Conservation (phyloP, 2,797 vertebrate genomes). For the Gymnoscopelus microlampas region DNA sequence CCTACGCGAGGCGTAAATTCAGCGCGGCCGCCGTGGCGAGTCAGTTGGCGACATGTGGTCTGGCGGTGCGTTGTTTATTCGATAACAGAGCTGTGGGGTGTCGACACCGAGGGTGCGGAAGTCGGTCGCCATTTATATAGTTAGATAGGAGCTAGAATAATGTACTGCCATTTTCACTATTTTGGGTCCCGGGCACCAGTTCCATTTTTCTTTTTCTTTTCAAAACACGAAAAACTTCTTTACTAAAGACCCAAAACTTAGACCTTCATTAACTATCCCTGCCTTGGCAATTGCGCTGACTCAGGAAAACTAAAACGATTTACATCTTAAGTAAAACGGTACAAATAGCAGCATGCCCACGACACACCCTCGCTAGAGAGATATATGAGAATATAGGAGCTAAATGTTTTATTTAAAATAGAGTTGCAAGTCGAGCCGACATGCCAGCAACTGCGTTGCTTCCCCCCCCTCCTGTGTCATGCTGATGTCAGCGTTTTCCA, state of each 20-base stretch:
- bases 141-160: no score
- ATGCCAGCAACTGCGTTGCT: constrained; percentile 7
- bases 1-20: no score
- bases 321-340: background rate
- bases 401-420: background rate
- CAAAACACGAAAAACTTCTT: background rate
- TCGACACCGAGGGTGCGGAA: no score
- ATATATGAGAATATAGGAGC: background rate
- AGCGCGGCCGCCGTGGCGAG: no score
- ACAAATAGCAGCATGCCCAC: no score
- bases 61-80: no score
- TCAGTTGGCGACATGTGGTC: no score
- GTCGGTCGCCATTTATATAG: no score
- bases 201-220: background rate
- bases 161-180: no score
- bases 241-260: background rate
- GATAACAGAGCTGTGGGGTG: no score
- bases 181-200: no score
- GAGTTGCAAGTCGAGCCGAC: background rate
- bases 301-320: no score
- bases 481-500: constrained; percentile 34
- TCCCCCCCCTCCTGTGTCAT: constrained; percentile 13
- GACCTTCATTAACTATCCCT: background rate
- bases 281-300: background rate
- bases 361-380: background rate